Evolutionary conservation across 2,888 invertebrate species (phyloP).

Genomic region (Branchipolynoe longqiensis): DNA sequence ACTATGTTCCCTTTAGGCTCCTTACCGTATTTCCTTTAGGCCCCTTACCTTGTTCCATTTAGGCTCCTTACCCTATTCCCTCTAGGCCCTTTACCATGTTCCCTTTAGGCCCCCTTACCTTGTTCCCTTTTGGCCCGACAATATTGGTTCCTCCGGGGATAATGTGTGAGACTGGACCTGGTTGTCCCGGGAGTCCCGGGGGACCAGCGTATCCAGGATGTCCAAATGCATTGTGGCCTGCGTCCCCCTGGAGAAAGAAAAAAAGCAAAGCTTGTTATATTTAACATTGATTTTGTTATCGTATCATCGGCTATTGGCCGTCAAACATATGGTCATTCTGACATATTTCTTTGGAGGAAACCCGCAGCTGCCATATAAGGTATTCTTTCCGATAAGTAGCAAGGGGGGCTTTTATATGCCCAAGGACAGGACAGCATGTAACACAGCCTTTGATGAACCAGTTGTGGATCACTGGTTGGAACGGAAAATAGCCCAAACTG

Average conservation of each 20-base stretch:
- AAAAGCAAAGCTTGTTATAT: no score
- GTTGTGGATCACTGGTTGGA: no score
- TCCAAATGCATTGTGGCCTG: not conserved
- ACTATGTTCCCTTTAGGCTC: no score
- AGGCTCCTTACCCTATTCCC: not conserved
- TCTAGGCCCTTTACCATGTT: not conserved
- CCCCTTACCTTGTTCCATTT: not conserved
- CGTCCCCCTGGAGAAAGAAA: slow-evolving; percentile 35
- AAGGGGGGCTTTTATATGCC: no score
- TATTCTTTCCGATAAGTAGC: not conserved
- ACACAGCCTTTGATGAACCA: no score
- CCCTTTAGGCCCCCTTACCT: not conserved
- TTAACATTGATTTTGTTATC: no score
- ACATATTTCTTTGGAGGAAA: no score
- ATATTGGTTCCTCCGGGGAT: slow-evolving; percentile 34
- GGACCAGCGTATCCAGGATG: not conserved
- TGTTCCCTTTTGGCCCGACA: slow-evolving; percentile 22
- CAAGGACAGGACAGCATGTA: no score
- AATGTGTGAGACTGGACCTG: slow-evolving; percentile 17
- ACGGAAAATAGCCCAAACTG: no score
- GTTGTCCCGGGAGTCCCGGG: slow-evolving; percentile 5
- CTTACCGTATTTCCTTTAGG: slow-evolving; percentile 17
- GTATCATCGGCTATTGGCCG: no score
- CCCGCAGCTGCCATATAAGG: no score
- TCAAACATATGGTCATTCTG: no score